Percentiles rank a stretch among this genome's conserved stretches.
These are phyloP conservation scores for Limosa lapponica DNA, from an alignment of 2,797 vertebrate genomes.

Conservation along the genomic window DNA sequence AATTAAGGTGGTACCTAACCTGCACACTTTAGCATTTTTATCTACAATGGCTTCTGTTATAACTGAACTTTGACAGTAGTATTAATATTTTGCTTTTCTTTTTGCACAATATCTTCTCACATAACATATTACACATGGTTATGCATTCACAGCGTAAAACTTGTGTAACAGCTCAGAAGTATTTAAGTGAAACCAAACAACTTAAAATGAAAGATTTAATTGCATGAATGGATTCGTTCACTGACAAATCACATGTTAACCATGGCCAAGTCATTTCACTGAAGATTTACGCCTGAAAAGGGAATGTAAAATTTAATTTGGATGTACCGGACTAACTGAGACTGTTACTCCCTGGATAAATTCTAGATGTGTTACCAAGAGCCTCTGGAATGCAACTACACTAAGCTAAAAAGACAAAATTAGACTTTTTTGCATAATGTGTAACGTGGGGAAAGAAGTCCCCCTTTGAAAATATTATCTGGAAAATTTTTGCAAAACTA, in stretches of 20 bases:
- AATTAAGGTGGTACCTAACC: neutral
- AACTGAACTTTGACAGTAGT: neutral
- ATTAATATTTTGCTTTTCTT: neutral
- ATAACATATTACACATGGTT: neutral
- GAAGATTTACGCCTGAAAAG: neutral
- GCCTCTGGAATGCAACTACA: neutral
- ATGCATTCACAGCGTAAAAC: neutral
- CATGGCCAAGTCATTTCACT: fast-evolving
- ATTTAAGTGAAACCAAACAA: neutral
- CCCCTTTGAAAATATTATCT: neutral
- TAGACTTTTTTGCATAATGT: neutral
- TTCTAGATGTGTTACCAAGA: neutral
- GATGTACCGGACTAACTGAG: fast-evolving
- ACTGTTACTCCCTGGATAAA: neutral
- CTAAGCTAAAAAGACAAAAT: neutral
- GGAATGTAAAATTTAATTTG: neutral
- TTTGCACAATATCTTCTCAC: neutral
- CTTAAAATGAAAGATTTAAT: neutral
- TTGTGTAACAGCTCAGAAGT: neutral
- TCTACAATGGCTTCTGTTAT: neutral
- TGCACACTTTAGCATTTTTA: neutral
- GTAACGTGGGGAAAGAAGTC: neutral
- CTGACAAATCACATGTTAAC: neutral
- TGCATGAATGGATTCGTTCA: neutral
- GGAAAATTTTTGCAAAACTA: neutral